Conservation (phyloP, 2,888 invertebrate species). For the Rhogogaster chlorosoma region DNA sequence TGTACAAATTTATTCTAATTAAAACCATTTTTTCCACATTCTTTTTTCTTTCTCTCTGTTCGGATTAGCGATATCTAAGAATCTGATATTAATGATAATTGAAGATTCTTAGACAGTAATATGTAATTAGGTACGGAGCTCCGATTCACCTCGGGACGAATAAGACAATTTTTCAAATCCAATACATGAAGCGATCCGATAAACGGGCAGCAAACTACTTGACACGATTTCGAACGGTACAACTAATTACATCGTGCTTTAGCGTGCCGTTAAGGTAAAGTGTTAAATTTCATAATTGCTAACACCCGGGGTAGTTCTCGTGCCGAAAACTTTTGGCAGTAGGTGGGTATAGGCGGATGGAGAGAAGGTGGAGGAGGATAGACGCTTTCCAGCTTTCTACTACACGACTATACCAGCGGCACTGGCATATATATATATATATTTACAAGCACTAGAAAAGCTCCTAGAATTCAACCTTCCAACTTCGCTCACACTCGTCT, state of each 20-base stretch:
- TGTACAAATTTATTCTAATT: neutral
- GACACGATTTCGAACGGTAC: constrained; percentile 14
- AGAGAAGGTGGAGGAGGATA: neutral
- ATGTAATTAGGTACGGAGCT: too few relatives aligned
- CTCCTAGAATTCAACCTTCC: neutral
- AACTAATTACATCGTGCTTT: constrained; percentile 45
- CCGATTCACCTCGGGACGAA: too few relatives aligned
- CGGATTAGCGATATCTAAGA: too few relatives aligned
- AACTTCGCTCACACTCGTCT: neutral
- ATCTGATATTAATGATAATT: neutral
- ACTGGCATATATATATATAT: neutral
- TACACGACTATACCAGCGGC: too few relatives aligned
- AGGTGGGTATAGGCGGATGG: neutral
- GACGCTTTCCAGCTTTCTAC: constrained; percentile 18
- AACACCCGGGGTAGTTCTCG: constrained; percentile 40
- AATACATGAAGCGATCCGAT: neutral
- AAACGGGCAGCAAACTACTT: neutral
- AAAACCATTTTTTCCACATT: neutral
- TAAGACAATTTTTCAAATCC: neutral
- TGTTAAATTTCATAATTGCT: constrained; percentile 48
- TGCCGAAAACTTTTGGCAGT: constrained; percentile 34
- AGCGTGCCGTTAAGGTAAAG: constrained; percentile 13
- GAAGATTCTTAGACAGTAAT: too few relatives aligned
- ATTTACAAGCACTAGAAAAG: neutral
- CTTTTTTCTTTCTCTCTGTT: too few relatives aligned